A percentile compares a stretch with the other conserved stretches of the same genome.
Evolutionary conservation across 2,888 invertebrate genomes (phyloP).

Genomic region (Malachius bipustulatus): DNA sequence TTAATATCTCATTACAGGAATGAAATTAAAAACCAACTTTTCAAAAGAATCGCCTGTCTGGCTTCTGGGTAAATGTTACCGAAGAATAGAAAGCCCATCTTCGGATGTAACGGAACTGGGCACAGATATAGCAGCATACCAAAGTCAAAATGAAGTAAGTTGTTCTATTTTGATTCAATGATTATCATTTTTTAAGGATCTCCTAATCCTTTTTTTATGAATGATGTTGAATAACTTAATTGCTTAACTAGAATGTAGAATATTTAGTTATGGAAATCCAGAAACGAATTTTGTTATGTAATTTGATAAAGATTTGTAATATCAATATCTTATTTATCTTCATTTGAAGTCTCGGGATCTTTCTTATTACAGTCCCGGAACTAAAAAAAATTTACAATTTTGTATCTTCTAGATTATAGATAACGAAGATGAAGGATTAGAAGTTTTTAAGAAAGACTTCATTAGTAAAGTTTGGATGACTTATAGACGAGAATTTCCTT

Average conservation of each 20-base stretch:
- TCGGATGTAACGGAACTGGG: conserved; percentile 45
- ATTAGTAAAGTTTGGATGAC: conserved; percentile 78
- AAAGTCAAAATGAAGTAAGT: conserved; percentile 42
- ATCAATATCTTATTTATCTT: too few species aligned
- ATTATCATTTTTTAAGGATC: too few species aligned
- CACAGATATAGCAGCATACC: conserved; percentile 47
- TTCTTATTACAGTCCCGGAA: too few species aligned
- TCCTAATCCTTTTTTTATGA: too few species aligned
- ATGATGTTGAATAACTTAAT: too few species aligned
- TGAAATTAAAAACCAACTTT: conserved; percentile 61
- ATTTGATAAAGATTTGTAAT: too few species aligned
- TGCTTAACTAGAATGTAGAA: too few species aligned
- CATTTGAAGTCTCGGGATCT: too few species aligned
- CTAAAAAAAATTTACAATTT: background rate
- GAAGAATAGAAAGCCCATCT: conserved; percentile 41
- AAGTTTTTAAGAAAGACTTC: conserved; percentile 76
- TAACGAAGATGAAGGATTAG: conserved; percentile 48
- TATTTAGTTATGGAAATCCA: too few species aligned
- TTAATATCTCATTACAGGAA: conserved; percentile 24
- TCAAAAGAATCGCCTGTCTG: conserved; percentile 83
- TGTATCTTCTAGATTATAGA: conserved; percentile 20
- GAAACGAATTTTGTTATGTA: too few species aligned
- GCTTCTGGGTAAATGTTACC: conserved; percentile 72
- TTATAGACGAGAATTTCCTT: conserved; percentile 75
- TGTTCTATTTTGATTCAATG: too few species aligned